phyloP scores from a whole-genome alignment of 2,888 invertebrate species.

The Rhyacophila evoluta region DNA sequence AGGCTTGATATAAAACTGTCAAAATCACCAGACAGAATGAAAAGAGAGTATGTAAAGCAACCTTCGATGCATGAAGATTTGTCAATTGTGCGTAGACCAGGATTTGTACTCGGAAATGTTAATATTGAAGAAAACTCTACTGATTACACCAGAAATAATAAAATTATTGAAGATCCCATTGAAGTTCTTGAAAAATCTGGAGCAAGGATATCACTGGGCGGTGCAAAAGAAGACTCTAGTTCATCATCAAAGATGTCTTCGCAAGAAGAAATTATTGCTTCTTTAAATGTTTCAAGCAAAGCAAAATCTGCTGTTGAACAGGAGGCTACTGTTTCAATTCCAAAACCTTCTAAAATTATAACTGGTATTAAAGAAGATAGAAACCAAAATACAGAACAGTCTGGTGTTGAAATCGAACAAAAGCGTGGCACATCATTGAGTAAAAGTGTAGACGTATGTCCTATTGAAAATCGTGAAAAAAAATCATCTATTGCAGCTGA shows the following conservation, averaged over 20 bases:
- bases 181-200: neutral
- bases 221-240: neutral
- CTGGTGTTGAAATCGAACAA: neutral
- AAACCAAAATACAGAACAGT: neutral
- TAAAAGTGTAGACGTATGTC: neutral
- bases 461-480: too few relatives aligned
- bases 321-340: neutral
- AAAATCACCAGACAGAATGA: slow-evolving; percentile 20
- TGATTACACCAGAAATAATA: neutral
- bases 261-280: neutral
- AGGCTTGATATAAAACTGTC: slow-evolving; percentile 49
- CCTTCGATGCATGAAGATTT: slow-evolving; percentile 48
- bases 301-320: neutral
- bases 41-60: slow-evolving; percentile 19
- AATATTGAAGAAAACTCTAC: neutral
- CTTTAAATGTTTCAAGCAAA: neutral
- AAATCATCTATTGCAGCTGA: too few relatives aligned
- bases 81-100: slow-evolving; percentile 49
- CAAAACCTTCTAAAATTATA: neutral
- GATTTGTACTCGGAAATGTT: slow-evolving; percentile 40
- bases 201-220: neutral
- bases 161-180: slow-evolving; percentile 28
- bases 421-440: neutral
- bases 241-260: neutral
- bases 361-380: neutral